Base-by-base conservation (phyloP, 92 coral and sea anemone species). In the Pocillopora grandis region DNA sequence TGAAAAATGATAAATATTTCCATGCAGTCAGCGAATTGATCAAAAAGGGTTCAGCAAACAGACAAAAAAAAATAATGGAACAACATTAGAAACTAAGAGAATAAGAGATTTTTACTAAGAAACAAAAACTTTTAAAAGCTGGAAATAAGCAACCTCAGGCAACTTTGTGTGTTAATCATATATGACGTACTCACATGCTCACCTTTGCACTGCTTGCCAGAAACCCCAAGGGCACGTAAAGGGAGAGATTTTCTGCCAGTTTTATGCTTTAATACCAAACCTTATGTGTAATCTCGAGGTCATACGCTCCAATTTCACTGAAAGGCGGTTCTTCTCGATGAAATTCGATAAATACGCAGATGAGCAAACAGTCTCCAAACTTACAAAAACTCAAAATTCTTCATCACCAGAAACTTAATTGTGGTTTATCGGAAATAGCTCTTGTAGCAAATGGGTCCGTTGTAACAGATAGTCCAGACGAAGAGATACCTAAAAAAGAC, bases 381-480 rank as follows among this genome's bases (percentile, higher is more conserved):
- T 71, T 86, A 80, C 72, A 81, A 31, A 89, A 86, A 65, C 90
- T 89, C 58, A 89, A 76, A 89, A 75, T 87, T 21, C 90, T 89
- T 55, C 92, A 89, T 71, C 79, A 23, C 65, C 85, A 66, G 35
- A 79, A 80, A 76, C 76, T 72, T 52, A 59, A 71, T 59, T 58
- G 66, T 37, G 92, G 92, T 63, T 66, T 89, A 3, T 58, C 71
- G 33, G 69, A 77, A 18, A 16, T 70, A 70, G n/a, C 56, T 56
- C 66, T 59, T 15, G 52, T 77, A 12, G 59, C 60, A 14, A 36
- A 64, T 83, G 86, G 42, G 17, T 10, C 27, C 16, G 55, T n/a
- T 56, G 66, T 33, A 35, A 15, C 63, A 19, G 11, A 56, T 56
- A 62, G 48, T 23, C 12, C n/a, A 67, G 49, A 15, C 16, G 18